Base-by-base conservation (phyloP, 30 jellyfish, hydroid and myxozoan genomes). In the Nemopilema nomurai region DNA sequence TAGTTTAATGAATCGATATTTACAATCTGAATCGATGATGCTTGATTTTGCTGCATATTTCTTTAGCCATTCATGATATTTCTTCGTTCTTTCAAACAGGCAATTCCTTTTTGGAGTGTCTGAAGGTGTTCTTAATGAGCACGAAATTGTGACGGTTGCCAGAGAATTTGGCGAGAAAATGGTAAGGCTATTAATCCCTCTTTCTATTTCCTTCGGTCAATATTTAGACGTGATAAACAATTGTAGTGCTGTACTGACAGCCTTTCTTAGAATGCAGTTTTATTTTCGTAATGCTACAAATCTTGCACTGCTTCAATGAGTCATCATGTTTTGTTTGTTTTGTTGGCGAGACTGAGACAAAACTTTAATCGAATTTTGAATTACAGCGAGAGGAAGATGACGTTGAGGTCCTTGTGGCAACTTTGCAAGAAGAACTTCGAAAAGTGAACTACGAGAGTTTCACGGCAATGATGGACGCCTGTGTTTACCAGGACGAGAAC, bases 401-500 rank as follows among this genome's bases (percentile, higher is more conserved):
- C 26, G 23, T 75, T 62, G 81, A 79, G 16, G 89, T 76, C 0
- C 79, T 89, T 26, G 91, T 86, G 6, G 98, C 97, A 18, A 69
- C 94, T 0, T 80, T 93, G 20, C 98, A 93, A 81, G 98, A 93
- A 51, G 97, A 93, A 69, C 91, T 93, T 20, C 96, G 98, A 52
- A 93, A 93, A 80, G 98, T 93, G 85, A 93, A 93, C 62, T 93
- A 83, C 77, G 98, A 93, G 82, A 89, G 71, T 62, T 93, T 93
- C 69, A 79, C 96, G 4, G 69, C 87, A 16, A 83, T 93, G 90
- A 74, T 82, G 74, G 98, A 93, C 69, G 97, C 98, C 16, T 93
- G 98, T 63, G 80, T 85, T n/a, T 89, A 88, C 62, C 92, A 84
- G 51, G 98, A 93, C 62, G 94, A 74, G 31, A 71, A 74, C 28